Percentiles rank a stretch among this genome's conserved stretches.
These are phyloP conservation scores for Thomomys bottae DNA, from an alignment of 2,113 vertebrate genomes.

Conservation along the genomic window DNA sequence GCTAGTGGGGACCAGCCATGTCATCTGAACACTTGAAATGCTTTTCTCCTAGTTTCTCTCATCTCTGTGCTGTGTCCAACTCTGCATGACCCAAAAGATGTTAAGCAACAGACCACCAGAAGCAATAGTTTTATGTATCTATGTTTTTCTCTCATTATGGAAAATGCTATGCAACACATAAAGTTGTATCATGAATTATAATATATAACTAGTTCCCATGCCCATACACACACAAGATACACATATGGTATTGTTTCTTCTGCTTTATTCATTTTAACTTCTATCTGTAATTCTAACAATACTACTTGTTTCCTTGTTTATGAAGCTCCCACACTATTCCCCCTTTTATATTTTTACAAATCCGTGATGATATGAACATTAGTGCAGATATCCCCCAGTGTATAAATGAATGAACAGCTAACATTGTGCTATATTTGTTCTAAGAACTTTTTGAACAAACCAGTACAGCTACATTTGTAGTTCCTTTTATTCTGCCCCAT, in stretches of 20 bases:
- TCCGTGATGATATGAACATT: no score
- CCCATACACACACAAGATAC: no score
- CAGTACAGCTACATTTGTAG: not conserved
- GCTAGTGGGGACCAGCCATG: not conserved
- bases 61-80: not conserved
- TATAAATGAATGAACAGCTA: constrained; percentile 1
- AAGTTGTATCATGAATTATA: not conserved
- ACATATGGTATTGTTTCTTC: no score
- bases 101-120: not conserved
- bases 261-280: no score
- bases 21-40: not conserved
- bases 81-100: not conserved
- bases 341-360: no score
- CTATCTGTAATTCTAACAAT: no score
- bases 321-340: no score
- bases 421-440: not conserved
- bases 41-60: not conserved
- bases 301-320: no score
- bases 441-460: not conserved
- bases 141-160: not conserved
- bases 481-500: not conserved
- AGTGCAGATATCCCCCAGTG: no score
- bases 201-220: not conserved
- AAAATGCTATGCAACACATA: not conserved
- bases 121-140: not conserved